Percentiles rank a stretch among this genome's conserved stretches.
Conservation (phyloP, 2,888 invertebrate species). For the Drosophila fungiperda region DNA sequence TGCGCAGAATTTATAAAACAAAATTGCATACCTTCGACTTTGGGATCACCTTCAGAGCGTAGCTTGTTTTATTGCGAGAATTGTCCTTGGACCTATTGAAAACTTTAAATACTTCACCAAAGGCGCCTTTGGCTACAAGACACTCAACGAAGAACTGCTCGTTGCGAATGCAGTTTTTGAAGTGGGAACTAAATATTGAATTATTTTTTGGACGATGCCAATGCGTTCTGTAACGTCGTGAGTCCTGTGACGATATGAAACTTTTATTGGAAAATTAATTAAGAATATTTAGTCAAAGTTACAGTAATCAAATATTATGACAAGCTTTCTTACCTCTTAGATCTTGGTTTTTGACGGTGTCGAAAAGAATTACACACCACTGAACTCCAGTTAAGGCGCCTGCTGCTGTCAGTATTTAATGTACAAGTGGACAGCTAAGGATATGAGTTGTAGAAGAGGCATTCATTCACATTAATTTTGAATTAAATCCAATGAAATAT, state of each 20-base stretch:
- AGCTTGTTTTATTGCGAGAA: not conserved
- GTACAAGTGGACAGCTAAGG: not conserved
- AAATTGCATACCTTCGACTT: not conserved
- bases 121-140: conserved; percentile 91
- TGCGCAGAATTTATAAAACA: not conserved
- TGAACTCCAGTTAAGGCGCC: not conserved
- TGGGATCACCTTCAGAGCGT: not conserved
- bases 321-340: not conserved
- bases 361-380: not conserved
- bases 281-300: not conserved
- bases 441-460: not conserved
- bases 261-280: not conserved
- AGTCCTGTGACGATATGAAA: not conserved
- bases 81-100: not conserved
- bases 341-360: not conserved
- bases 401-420: not conserved
- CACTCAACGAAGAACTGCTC: conserved; percentile 88
- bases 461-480: not conserved
- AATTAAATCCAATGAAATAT: not conserved
- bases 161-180: conserved; percentile 88
- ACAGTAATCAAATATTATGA: not conserved
- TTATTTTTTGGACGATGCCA: conserved; percentile 89
- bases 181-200: conserved; percentile 94
- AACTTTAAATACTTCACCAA: not conserved
- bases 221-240: conserved; percentile 87